These are phyloP conservation scores for Anser cygnoides DNA, from an alignment of 2,113 vertebrate genomes.

Conservation along the genomic window DNA sequence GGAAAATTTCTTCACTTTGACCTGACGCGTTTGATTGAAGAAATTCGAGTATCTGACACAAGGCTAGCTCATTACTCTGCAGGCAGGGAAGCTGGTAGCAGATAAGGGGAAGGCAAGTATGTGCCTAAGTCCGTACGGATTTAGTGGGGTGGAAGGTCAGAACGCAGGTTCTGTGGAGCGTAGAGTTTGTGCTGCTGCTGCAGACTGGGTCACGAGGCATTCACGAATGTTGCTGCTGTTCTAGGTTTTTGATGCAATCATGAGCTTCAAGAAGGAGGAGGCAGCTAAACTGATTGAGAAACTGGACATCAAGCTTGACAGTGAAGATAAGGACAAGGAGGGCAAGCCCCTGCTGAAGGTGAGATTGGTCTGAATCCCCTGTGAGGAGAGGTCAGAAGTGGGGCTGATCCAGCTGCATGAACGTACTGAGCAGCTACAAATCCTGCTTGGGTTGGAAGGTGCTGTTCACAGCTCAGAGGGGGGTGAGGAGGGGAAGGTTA, in stretches of 20 bases:
- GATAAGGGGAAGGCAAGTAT: not conserved
- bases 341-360: slow-evolving; percentile 93
- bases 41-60: slow-evolving; percentile 79
- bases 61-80: rapidly evolving
- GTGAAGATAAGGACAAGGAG: slow-evolving; percentile 92
- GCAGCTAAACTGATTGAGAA: slow-evolving; percentile 89
- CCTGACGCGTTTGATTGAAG: slow-evolving; percentile 83
- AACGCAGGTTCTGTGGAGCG: too few relatives aligned
- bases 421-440: not conserved
- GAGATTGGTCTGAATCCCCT: not conserved
- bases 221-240: rapidly evolving
- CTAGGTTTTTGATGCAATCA: slow-evolving; percentile 93
- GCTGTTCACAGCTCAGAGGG: not conserved
- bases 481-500: not conserved
- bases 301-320: slow-evolving; percentile 91
- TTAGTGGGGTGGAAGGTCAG: not conserved
- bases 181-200: not conserved
- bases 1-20: slow-evolving; percentile 89
- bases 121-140: not conserved
- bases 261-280: slow-evolving; percentile 94
- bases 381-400: not conserved
- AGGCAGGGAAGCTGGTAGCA: not conserved
- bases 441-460: not conserved
- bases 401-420: rapidly evolving
- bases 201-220: not conserved